Percentiles rank a stretch among this genome's conserved stretches.
These are phyloP conservation scores for Tipula lateralis DNA, from an alignment of 2,888 invertebrate species.

Conservation along the genomic window DNA sequence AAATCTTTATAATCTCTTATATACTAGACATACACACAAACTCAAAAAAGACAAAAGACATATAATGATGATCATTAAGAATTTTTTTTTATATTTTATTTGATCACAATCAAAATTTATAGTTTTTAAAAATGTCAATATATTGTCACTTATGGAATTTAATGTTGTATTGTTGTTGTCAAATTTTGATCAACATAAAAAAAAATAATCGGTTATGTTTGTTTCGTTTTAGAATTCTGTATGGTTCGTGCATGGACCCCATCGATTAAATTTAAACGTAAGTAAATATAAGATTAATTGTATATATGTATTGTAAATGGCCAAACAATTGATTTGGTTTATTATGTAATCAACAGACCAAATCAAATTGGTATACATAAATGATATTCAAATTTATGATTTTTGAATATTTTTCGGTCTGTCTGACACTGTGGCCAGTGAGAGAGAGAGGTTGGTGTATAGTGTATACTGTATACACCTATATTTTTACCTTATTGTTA, in stretches of 20 bases:
- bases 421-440: not conserved
- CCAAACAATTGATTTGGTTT: not conserved
- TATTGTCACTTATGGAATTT: constrained; percentile 19
- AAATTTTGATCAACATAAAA: constrained; percentile 12
- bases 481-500: not conserved
- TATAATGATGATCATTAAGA: constrained; percentile 19
- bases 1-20: not conserved
- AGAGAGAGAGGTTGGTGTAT: not conserved
- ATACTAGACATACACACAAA: not conserved
- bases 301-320: constrained; percentile 12
- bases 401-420: not conserved
- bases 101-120: constrained; percentile 19
- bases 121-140: constrained; percentile 24
- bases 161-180: not conserved
- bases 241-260: not conserved
- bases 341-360: not conserved
- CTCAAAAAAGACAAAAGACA: not conserved
- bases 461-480: too few relatives aligned
- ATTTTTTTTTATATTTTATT: not conserved
- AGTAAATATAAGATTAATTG: constrained; percentile 14
- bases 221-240: constrained; percentile 11
- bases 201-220: not conserved
- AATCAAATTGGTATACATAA: constrained; percentile 2
- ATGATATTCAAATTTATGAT: not conserved
- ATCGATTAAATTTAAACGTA: not conserved